These are phyloP conservation scores for Taenioides sp. DNA, from an alignment of 2,797 vertebrate genomes.

Conservation along the genomic window DNA sequence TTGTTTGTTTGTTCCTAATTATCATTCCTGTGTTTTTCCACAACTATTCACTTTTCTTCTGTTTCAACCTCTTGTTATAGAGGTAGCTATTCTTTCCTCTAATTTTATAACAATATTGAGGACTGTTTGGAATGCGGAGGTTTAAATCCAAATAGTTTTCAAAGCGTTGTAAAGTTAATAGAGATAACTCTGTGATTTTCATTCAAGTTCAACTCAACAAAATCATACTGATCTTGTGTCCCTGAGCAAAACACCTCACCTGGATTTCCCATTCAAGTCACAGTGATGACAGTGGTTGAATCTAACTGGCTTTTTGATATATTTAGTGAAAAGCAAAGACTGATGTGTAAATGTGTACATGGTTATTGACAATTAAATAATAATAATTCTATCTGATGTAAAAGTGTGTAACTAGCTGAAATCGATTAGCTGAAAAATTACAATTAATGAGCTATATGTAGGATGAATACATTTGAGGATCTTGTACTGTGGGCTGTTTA, in stretches of 20 bases:
- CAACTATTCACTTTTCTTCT: not conserved
- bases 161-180: no score
- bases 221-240: not conserved
- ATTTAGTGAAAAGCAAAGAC: no score
- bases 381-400: not conserved
- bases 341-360: no score
- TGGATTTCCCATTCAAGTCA: not conserved
- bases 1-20: not conserved
- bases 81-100: not conserved
- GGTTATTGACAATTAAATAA: no score
- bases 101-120: not conserved
- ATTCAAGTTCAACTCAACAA: no score
- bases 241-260: not conserved
- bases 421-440: no score
- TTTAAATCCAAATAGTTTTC: not conserved
- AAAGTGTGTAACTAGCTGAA: not conserved
- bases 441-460: no score
- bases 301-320: no score
- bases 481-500: constrained; percentile 69
- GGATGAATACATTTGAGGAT: constrained; percentile 53
- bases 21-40: not conserved
- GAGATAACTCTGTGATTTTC: no score
- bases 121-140: not conserved
- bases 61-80: not conserved
- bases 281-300: not conserved